Percentiles rank a stretch among this genome's conserved stretches.
These are phyloP conservation scores for Odobenus rosmarus DNA, from an alignment of 2,113 vertebrate genomes.

Conservation along the genomic window DNA sequence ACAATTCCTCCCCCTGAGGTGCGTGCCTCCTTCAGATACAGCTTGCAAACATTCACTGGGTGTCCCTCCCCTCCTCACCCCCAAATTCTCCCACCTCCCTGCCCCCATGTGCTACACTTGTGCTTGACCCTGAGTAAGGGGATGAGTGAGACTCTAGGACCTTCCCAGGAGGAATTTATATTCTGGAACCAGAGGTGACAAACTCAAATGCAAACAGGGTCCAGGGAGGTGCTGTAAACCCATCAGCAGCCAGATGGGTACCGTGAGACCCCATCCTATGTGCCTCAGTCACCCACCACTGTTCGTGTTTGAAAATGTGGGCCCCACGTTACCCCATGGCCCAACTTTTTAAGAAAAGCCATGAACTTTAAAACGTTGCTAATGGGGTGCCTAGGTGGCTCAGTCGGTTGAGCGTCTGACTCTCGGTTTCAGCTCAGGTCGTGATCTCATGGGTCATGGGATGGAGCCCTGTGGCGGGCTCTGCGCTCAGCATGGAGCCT, in stretches of 20 bases:
- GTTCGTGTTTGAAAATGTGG: background rate
- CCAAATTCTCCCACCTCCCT: background rate
- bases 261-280: background rate
- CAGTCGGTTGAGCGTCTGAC: background rate
- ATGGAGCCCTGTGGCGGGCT: background rate
- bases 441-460: background rate
- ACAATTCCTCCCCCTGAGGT: background rate
- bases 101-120: no score
- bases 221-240: background rate
- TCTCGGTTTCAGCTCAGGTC: background rate
- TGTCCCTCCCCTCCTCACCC: no score
- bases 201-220: background rate
- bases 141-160: background rate
- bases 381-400: background rate
- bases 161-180: background rate
- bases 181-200: background rate
- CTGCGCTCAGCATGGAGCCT: background rate
- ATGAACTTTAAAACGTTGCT: background rate
- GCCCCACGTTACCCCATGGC: background rate
- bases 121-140: background rate
- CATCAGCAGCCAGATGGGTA: accelerated
- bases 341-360: background rate
- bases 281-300: background rate
- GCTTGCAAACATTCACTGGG: background rate
- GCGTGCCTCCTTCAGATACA: background rate